Conservation (phyloP, 2,113 vertebrate species). For the Mobula birostris region DNA sequence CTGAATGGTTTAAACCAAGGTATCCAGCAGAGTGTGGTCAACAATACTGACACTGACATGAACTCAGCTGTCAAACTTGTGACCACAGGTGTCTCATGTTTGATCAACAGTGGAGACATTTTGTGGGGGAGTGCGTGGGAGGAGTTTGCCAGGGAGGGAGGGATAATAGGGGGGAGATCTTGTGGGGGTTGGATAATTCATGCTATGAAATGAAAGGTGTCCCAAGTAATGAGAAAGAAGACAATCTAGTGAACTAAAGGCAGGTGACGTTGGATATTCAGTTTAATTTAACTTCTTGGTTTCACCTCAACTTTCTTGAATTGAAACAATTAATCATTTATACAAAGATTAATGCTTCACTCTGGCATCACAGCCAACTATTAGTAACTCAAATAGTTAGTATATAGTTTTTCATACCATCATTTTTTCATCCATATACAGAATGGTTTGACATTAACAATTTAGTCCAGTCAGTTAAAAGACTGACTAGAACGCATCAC, state of each 20-base stretch:
- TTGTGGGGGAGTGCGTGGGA: too few relatives aligned
- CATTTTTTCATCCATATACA: too few relatives aligned
- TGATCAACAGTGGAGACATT: neutral
- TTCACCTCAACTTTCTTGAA: neutral
- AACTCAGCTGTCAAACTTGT: neutral
- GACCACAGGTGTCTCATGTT: neutral
- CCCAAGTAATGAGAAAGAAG: neutral
- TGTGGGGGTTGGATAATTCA: neutral
- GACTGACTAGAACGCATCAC: neutral
- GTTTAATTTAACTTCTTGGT: neutral
- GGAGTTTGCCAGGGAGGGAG: too few relatives aligned
- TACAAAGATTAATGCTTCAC: neutral
- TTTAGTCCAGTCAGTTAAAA: neutral
- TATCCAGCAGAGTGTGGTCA: neutral
- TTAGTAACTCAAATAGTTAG: neutral
- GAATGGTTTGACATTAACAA: neutral
- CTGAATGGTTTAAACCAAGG: neutral
- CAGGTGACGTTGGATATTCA: neutral
- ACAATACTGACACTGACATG: neutral
- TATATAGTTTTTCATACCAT: neutral
- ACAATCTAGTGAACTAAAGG: neutral
- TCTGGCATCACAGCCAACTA: neutral
- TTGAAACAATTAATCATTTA: slow-evolving; percentile 1
- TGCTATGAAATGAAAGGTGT: neutral
- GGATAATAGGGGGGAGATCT: neutral